These are phyloP conservation scores for Vireo altiloquus DNA, from an alignment of 2,113 vertebrate genomes.

Conservation along the genomic window DNA sequence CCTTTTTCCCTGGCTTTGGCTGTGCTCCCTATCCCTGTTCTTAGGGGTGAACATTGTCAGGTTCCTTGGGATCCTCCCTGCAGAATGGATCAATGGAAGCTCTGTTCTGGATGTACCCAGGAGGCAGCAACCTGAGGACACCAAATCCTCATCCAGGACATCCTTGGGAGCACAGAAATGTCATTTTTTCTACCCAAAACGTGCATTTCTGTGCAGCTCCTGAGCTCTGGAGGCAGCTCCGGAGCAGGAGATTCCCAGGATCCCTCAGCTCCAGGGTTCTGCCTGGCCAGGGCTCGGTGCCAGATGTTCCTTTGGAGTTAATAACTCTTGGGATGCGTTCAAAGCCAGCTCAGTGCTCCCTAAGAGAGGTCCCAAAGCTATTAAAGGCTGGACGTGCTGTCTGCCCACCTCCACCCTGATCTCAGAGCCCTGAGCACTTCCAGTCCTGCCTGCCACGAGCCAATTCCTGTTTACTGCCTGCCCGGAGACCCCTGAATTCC, in stretches of 20 bases:
- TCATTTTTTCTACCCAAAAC: fast-evolving
- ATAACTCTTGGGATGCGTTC: neutral
- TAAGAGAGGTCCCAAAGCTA: neutral
- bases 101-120: neutral
- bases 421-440: conserved; percentile 41
- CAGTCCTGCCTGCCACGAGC: conserved; percentile 22
- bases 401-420: conserved; percentile 44
- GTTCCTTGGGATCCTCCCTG: neutral
- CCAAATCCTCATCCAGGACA: neutral
- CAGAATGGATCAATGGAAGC: neutral
- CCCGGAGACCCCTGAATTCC: neutral
- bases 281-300: neutral
- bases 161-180: fast-evolving
- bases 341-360: neutral
- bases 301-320: neutral
- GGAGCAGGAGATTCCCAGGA: neutral
- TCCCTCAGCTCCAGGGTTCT: neutral
- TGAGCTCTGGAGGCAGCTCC: neutral
- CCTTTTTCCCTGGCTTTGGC: neutral
- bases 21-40: neutral
- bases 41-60: neutral
- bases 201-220: neutral
- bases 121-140: neutral
- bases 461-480: conserved; percentile 22
- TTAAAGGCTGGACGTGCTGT: neutral